Base-by-base conservation (phyloP, 1,140 invertebrate species). In the Lamellibrachia luymesi region DNA sequence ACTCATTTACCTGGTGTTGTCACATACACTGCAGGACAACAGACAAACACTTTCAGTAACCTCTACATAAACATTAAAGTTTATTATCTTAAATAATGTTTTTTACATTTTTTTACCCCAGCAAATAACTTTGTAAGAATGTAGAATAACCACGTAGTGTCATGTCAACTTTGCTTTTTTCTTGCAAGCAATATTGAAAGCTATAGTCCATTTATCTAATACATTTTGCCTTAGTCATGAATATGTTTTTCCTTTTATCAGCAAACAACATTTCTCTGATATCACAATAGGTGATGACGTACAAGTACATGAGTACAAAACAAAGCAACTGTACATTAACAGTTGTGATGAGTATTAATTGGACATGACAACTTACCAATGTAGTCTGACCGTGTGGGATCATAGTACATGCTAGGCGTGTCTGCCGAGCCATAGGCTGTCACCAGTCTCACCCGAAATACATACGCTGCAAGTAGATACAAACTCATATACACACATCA, bases 401-500 rank as follows among this genome's bases (percentile, higher is more conserved):
- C 95, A 94, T 95, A 95, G 8, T 94, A 92, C 52, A 96, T 94
- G n/a, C 50, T 89, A 22, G 95, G 95, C 22, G 96, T 92, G 89
- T 94, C 93, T 50, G 94, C 95, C 52, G 94, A 92, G 38, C 95
- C 96, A 25, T 27, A 56, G 7, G 94, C 94, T 52, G 95, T 96
- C 10, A 95, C 92, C 1, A 92, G 93, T 17, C 93, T 93, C 50
- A 96, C 94, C 50, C 93, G 92, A 93, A 96, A 95, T n/a, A 90
- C 93, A 38, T 95, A 93, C 4, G 92, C 95, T 96, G 94, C 50
- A 95, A 95, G 64, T 22, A 80, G 64, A 80, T 17, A 22, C 64
- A 80, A 6, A 80, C 4, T 17, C 10, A 80, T 80, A 22, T 22
- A 80, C 64, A 80, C 64, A 80, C 64, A 80, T 4, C 2, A 80